Evolutionary conservation across 1,140 invertebrate genomes (phyloP), one percentile per base, ranked within the genome.

Genomic region (Ganaspis sp.): DNA sequence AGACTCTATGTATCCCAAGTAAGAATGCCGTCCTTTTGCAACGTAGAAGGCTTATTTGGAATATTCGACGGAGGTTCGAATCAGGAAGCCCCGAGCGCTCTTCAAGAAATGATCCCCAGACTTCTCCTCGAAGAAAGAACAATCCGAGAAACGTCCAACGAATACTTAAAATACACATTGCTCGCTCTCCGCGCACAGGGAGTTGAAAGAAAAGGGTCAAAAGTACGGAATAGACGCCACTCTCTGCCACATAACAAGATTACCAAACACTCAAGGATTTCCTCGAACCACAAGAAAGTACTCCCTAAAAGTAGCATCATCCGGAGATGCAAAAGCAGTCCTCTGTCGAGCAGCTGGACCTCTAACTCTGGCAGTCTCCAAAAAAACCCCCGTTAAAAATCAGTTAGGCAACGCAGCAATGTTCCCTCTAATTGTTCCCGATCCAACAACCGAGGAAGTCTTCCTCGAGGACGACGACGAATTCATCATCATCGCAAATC

Each of bases 91-190:
- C 94, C 94, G 9, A 92, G 92, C 81, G 92, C 94, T 23, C 91
- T 97, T 64, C 94, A 95, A 70, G 94, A 95, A 83, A 93, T 94
- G 73, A 94, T 96, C 72, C 96, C 96, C 0, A 93, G 95, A 38
- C 92, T 96, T 12, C 88, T 96, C 9, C 86, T 96, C 9, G 95
- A 96, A 88, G 96, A 97, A 88, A 92, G 94, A 80, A 95, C 95
- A 0, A 94, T 96, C 0, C 95, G 96, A 85, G 95, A 96, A 87
- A 95, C 95, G 0, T 93, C 94, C 0, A 93, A 92, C 77, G 95
- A 96, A 76, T 97, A 97, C 78, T 93, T 97, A 91, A 97, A 96
- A 86, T 96, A 96, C 84, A 96, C 96, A n/a, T n/a, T n/a, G n/a
- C 1, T 91, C 96, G 64, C 89, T 96, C 6, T 94, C 95, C 19